Evolutionary conservation across 2,113 vertebrate genomes (phyloP).

Genomic region (Passer montanus): DNA sequence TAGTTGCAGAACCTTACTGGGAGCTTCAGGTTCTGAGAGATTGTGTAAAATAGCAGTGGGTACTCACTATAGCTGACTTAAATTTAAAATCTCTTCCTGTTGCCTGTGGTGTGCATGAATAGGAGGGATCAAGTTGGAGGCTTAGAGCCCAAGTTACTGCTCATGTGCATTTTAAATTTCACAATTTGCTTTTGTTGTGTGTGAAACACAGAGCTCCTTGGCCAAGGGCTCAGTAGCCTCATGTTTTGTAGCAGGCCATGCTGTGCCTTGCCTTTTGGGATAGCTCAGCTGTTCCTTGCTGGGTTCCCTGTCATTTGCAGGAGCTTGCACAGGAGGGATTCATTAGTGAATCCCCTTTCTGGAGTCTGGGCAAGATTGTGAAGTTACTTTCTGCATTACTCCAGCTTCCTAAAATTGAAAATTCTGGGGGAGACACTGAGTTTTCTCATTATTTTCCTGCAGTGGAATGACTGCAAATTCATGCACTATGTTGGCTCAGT

Average conservation of each 20-base stretch:
- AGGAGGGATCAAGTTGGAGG: neutral
- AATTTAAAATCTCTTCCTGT: neutral
- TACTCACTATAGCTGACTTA: neutral
- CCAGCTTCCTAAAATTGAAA: neutral
- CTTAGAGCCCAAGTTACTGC: neutral
- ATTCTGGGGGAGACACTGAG: neutral
- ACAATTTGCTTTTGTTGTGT: neutral
- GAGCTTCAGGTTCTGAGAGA: neutral
- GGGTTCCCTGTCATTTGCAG: neutral
- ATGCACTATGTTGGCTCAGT: neutral
- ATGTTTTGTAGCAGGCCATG: neutral
- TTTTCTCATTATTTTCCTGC: neutral
- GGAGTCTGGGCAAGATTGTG: neutral
- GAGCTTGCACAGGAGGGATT: neutral
- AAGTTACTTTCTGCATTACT: neutral
- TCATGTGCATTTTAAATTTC: neutral
- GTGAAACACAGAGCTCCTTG: neutral
- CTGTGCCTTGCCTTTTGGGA: neutral
- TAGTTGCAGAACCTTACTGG: neutral
- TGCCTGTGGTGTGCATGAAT: fast-evolving
- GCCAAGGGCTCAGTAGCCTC: neutral
- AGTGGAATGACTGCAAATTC: neutral
- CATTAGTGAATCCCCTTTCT: neutral
- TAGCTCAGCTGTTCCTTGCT: neutral
- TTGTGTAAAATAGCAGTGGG: neutral